Percentiles rank a stretch among this genome's conserved stretches.
Conservation (phyloP, 2,888 invertebrate genomes). For the Prenolepis imparis region DNA sequence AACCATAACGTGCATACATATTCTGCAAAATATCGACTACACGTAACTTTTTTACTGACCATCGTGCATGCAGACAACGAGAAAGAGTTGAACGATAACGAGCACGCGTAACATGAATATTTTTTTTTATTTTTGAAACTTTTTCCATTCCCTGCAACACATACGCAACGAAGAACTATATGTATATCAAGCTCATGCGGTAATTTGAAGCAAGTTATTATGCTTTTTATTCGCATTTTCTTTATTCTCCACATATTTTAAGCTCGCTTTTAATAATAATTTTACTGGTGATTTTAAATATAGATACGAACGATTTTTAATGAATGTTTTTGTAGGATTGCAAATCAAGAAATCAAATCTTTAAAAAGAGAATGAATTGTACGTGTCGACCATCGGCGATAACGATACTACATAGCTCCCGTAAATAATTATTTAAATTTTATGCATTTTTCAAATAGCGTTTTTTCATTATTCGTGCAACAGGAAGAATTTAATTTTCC, state of each 20-base stretch:
- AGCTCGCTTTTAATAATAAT: constrained; percentile 53
- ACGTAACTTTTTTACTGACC: constrained; percentile 45
- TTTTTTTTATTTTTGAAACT: constrained; percentile 52
- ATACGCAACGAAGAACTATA: constrained; percentile 43
- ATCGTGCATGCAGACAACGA: constrained; percentile 48
- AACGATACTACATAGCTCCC: constrained; percentile 21
- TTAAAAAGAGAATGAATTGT: constrained; percentile 1
- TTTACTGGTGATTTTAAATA: constrained; percentile 44
- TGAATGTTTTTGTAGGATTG: constrained; percentile 37
- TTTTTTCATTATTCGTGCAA: constrained; percentile 9
- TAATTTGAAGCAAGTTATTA: constrained; percentile 54
- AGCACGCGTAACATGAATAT: constrained; percentile 45
- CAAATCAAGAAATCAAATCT: constrained; percentile 39
- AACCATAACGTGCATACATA: constrained; percentile 13
- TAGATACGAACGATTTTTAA: constrained; percentile 26
- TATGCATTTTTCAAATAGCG: constrained; percentile 10
- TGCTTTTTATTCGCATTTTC: constrained; percentile 43
- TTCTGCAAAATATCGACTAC: constrained; percentile 49
- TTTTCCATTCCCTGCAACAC: constrained; percentile 38
- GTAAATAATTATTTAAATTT: constrained; percentile 40
- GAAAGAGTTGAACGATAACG: constrained; percentile 52
- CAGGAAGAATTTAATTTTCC: constrained; percentile 24
- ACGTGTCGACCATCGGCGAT: not conserved
- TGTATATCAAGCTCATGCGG: constrained; percentile 33
- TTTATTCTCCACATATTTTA: constrained; percentile 34